Evolutionary conservation across 2,888 invertebrate genomes (phyloP).

Genomic region (Plagodis pulveraria): DNA sequence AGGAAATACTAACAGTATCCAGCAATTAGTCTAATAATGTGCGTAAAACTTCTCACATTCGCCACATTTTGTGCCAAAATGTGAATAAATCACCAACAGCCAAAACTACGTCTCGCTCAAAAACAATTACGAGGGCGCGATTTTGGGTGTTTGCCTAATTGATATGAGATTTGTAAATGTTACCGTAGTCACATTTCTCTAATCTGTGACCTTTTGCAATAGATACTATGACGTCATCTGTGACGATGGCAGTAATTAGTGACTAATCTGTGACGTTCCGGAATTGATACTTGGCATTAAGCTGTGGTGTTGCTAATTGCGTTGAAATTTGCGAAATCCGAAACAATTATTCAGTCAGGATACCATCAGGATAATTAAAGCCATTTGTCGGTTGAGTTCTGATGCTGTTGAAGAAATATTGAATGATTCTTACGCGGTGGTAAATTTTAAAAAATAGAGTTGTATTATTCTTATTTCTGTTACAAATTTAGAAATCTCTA

Average conservation of each 20-base stretch:
- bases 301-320: constrained; percentile 72
- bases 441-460: too few species aligned
- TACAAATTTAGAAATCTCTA: too few species aligned
- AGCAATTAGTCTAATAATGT: constrained; percentile 29
- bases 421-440: neutral
- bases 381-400: constrained; percentile 79
- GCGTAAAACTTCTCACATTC: constrained; percentile 34
- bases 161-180: constrained; percentile 82
- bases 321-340: constrained; percentile 74
- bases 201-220: constrained; percentile 9
- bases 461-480: too few species aligned
- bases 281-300: constrained; percentile 1
- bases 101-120: constrained; percentile 77
- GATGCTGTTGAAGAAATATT: constrained; percentile 1
- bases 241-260: constrained; percentile 46
- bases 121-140: constrained; percentile 81
- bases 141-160: constrained; percentile 83
- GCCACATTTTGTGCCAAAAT: constrained; percentile 45
- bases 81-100: constrained; percentile 72
- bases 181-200: constrained; percentile 3
- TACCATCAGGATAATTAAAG: constrained; percentile 83
- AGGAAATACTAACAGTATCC: constrained; percentile 14
- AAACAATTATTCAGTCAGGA: constrained; percentile 74
- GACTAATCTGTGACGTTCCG: constrained; percentile 3
- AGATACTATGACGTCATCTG: constrained; percentile 1